Evolutionary conservation across 2,113 vertebrate genomes (phyloP).

Genomic region (Oncorhynchus keta): DNA sequence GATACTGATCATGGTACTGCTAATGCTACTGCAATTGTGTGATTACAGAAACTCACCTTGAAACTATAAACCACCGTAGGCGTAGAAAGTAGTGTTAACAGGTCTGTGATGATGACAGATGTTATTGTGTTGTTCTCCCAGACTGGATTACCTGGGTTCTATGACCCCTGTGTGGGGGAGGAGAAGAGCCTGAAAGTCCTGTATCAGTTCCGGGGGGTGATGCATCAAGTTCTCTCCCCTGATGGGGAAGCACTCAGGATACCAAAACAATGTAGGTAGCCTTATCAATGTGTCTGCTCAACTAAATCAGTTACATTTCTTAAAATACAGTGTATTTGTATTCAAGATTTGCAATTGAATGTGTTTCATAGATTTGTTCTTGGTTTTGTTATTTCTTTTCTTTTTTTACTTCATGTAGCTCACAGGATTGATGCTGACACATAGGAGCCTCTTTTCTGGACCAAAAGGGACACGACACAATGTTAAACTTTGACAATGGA

Average conservation of each 20-base stretch:
- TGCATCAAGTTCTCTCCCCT: conserved; percentile 93
- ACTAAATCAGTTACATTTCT: neutral
- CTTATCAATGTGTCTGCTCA: neutral
- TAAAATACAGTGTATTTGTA: too few species aligned
- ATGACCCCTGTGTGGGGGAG: conserved; percentile 94
- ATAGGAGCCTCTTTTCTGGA: conserved; percentile 68
- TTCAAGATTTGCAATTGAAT: too few species aligned
- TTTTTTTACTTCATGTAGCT: conserved; percentile 67
- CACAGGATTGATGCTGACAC: conserved; percentile 96
- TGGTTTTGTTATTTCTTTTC: neutral
- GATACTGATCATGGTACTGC: too few species aligned
- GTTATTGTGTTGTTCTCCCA: conserved; percentile 52
- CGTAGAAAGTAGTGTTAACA: too few species aligned
- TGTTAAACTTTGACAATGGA: conserved; percentile 44
- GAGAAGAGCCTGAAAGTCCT: conserved; percentile 97
- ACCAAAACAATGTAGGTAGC: conserved; percentile 97
- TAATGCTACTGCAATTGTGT: too few species aligned
- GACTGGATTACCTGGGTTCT: conserved; percentile 96
- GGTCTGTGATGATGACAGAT: conserved; percentile 17
- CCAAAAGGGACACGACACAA: conserved; percentile 46
- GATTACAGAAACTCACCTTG: too few species aligned
- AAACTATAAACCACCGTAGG: neutral
- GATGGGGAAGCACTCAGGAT: conserved; percentile 94
- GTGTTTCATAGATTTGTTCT: too few species aligned
- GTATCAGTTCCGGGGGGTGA: conserved; percentile 96